Conservation (phyloP, 1,140 invertebrate genomes). For the Cyclina sinensis region DNA sequence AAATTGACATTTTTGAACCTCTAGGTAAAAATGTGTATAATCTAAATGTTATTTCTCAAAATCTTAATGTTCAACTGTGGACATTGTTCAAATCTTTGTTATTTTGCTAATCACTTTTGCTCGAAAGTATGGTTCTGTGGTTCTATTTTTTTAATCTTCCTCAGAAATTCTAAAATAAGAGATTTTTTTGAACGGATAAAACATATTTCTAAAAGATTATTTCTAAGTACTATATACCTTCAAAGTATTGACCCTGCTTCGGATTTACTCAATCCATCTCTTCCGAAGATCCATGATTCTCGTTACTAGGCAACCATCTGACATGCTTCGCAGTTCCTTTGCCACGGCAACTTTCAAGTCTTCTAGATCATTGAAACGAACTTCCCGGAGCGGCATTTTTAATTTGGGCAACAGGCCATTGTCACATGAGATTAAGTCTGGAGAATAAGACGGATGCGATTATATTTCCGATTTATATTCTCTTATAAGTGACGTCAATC, state of each 20-base stretch:
- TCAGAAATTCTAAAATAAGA: too few species aligned
- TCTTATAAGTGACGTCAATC: neutral
- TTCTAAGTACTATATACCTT: neutral
- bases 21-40: too few species aligned
- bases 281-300: neutral
- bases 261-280: too few species aligned
- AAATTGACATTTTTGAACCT: too few species aligned
- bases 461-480: neutral
- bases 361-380: neutral
- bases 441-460: neutral
- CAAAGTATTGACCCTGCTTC: neutral
- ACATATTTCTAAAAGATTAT: too few species aligned
- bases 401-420: neutral
- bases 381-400: neutral
- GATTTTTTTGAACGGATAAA: too few species aligned
- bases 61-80: too few species aligned
- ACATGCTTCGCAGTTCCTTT: neutral
- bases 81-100: too few species aligned
- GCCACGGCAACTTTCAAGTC: neutral
- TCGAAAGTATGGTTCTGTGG: too few species aligned
- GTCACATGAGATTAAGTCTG: neutral
- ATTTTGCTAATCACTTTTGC: too few species aligned
- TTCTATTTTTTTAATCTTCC: too few species aligned
- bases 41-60: too few species aligned
- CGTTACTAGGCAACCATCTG: conserved; percentile 9